Evolutionary conservation across 2,888 invertebrate species (phyloP).

Genomic region (Nomada goodeniana): DNA sequence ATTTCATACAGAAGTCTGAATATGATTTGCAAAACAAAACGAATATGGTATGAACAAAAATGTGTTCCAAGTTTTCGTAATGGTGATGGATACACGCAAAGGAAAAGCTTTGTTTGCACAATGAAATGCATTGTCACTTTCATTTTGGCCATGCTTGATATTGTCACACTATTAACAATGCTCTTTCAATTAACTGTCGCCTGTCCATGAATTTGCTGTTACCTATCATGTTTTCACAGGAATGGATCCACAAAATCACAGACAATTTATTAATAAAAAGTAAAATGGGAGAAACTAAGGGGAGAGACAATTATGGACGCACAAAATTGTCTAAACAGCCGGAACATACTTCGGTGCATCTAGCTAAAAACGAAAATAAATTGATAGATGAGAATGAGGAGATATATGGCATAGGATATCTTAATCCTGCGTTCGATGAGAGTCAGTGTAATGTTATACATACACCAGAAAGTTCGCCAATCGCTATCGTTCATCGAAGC

Average conservation of each 20-base stretch:
- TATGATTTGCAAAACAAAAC: conserved; percentile 36
- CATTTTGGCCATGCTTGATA: conserved; percentile 76
- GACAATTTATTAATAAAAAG: conserved; percentile 80
- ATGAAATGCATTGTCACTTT: conserved; percentile 76
- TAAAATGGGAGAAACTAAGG: conserved; percentile 78
- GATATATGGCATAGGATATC: conserved; percentile 79
- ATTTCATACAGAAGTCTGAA: conserved; percentile 54
- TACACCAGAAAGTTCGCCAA: conserved; percentile 75
- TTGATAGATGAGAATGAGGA: conserved; percentile 73
- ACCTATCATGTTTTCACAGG: conserved; percentile 83
- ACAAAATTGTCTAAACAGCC: conserved; percentile 64
- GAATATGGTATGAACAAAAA: conserved; percentile 46
- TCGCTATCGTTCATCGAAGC: conserved; percentile 72
- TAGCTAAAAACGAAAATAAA: conserved; percentile 68
- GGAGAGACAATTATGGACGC: conserved; percentile 80
- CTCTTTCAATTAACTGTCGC: conserved; percentile 71
- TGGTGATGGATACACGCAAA: conserved; percentile 78
- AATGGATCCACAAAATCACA: conserved; percentile 82
- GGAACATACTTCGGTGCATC: conserved; percentile 66
- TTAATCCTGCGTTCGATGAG: conserved; percentile 82
- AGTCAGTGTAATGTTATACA: conserved; percentile 60
- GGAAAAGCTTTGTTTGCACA: conserved; percentile 76
- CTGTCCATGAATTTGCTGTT: conserved; percentile 59
- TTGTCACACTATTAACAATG: conserved; percentile 74
- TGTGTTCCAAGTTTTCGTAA: conserved; percentile 64